Conservation (phyloP, 2,113 vertebrate species). For the Scomber japonicus region DNA sequence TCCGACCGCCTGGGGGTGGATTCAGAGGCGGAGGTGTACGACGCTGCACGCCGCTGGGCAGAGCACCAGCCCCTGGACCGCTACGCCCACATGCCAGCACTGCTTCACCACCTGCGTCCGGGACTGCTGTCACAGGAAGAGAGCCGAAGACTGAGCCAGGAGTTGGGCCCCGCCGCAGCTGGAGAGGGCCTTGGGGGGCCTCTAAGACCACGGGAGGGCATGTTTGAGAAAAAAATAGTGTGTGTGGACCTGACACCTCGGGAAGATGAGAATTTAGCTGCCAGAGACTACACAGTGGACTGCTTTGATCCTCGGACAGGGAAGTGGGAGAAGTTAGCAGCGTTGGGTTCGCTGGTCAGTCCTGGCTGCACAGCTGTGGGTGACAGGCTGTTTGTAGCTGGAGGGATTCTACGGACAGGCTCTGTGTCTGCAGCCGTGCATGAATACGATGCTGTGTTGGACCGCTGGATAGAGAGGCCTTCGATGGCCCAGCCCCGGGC, state of each 20-base stretch:
- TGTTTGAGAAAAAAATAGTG: constrained; percentile 90
- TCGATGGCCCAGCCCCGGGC: constrained; percentile 82
- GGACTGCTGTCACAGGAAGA: constrained; percentile 86
- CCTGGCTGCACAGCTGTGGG: constrained; percentile 86
- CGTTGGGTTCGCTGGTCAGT: constrained; percentile 84
- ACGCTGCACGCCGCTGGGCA: constrained; percentile 87
- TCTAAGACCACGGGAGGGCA: constrained; percentile 85
- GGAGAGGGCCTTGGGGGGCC: constrained; percentile 82
- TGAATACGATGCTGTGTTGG: constrained; percentile 85
- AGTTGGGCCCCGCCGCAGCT: constrained; percentile 78
- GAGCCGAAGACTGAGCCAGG: constrained; percentile 83
- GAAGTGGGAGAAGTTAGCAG: constrained; percentile 87
- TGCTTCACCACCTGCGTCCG: constrained; percentile 85
- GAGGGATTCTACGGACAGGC: constrained; percentile 83
- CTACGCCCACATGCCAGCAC: constrained; percentile 82
- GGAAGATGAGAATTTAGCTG: constrained; percentile 79
- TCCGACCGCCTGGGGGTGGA: constrained; percentile 87
- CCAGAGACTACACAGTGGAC: constrained; percentile 84
- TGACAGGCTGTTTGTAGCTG: constrained; percentile 85
- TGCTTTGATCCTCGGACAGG: constrained; percentile 87
- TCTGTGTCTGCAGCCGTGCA: constrained; percentile 85
- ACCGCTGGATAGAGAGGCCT: constrained; percentile 84
- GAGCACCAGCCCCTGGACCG: constrained; percentile 83
- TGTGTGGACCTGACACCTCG: constrained; percentile 86
- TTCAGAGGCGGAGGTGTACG: constrained; percentile 86